Evolutionary conservation across 2,797 vertebrate genomes (phyloP).

Genomic region (Pangasius krempfi): DNA sequence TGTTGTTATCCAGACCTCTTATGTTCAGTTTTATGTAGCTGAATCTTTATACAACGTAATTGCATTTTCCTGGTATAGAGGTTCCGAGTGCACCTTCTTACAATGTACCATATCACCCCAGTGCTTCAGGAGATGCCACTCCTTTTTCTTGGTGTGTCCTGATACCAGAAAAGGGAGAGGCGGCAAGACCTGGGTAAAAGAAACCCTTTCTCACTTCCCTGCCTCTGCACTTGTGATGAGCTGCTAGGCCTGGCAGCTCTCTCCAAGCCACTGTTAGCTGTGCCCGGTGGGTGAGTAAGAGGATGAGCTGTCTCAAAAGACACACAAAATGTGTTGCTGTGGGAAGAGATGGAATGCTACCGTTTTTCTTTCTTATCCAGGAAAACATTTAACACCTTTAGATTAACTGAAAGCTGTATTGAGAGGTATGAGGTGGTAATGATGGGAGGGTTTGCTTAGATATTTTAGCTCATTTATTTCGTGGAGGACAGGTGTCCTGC

Average conservation of each 20-base stretch:
- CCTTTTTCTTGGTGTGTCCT: slow-evolving; percentile 19
- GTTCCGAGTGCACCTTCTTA: slow-evolving; percentile 54
- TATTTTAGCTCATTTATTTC: slow-evolving; percentile 4
- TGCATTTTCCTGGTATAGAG: not conserved
- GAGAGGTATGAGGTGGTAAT: slow-evolving; percentile 5
- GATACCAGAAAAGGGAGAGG: not conserved
- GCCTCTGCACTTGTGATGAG: not conserved
- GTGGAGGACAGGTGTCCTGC: slow-evolving; percentile 16
- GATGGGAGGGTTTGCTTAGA: not conserved
- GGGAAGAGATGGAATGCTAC: slow-evolving; percentile 16
- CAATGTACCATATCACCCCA: slow-evolving; percentile 50
- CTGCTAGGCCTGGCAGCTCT: slow-evolving; percentile 22
- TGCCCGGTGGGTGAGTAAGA: slow-evolving; percentile 37
- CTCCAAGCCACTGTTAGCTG: slow-evolving; percentile 30
- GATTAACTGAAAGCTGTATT: slow-evolving; percentile 34
- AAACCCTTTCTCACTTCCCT: slow-evolving; percentile 8
- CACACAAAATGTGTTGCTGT: slow-evolving; percentile 28
- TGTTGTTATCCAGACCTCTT: not conserved
- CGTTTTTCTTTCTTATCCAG: slow-evolving; percentile 10
- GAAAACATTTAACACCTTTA: slow-evolving; percentile 41
- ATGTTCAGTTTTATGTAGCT: not conserved
- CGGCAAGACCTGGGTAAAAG: not conserved
- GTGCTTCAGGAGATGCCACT: not conserved
- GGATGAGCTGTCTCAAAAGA: slow-evolving; percentile 34
- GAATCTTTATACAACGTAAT: not conserved